Base-by-base conservation (phyloP, 2,113 vertebrate species). In the Ramphastos sulfuratus region DNA sequence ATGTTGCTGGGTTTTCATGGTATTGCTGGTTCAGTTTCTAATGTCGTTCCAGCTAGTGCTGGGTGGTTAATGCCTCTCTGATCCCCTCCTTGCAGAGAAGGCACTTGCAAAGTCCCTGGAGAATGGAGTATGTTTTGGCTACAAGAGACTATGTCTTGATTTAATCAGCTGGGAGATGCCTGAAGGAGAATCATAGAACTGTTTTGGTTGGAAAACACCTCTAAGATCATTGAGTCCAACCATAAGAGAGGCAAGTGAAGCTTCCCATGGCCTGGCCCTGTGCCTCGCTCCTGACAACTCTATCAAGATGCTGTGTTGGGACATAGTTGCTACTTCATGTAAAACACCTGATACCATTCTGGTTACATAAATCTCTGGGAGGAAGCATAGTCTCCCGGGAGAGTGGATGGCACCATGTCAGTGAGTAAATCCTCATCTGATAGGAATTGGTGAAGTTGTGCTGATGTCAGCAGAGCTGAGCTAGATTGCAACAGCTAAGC, bases 391-490 rank as follows among this genome's bases (percentile, higher is more conserved):
- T 30, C 44, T 85, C 9, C 50, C 10, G 8, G 55, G 39, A 35
- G 67, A 42, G 71, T 4, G 2, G 4, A 4, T 42, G 16, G 16
- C 46, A 3, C 55, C 1, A 1, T 48, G 24, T 67, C 1, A 0
- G 1, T 28, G 25, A 9, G 71, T 42, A 42, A 79, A 28, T n/a
- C 17, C 19, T 39, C 15, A 7, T 25, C 16, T 69, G 74, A 5
- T 20, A 7, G 12, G 14, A n/a, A 24, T 50, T 20, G 20, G 61
- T 28, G 35, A 33, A 24, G 65, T 30, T 31, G 50, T 59, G 37
- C 48, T 67, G 76, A 65, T 0, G 1, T 42, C n/a, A 69, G 60
- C 76, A 44, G 14, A 46, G 56, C 77, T 31, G 58, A 28, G 5
- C 54, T 67, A 27, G 46, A 42, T 56, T 66, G 55, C 33, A 14